Conservation (phyloP, 2,888 invertebrate genomes). For the Zaprionus obscuricornis region DNA sequence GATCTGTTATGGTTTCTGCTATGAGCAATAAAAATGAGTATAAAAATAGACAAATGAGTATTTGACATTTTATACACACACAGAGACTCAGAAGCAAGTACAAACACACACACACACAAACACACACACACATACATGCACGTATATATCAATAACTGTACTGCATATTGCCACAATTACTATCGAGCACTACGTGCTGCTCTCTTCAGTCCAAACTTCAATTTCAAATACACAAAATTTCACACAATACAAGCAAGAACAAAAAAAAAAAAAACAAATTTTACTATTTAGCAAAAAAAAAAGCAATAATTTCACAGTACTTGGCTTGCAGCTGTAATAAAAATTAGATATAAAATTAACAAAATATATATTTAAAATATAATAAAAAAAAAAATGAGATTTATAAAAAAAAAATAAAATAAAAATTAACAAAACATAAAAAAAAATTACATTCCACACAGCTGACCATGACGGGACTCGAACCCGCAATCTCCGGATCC, state of each 20-base stretch:
- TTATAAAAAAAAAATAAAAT: not conserved
- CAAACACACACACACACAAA: conserved; percentile 10
- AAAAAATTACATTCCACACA: not conserved
- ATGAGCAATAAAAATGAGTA: too few species aligned
- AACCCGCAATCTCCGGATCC: conserved; percentile 41
- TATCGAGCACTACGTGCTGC: conserved; percentile 44
- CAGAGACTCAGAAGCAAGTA: conserved; percentile 16
- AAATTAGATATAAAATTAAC: too few species aligned
- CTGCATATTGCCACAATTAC: conserved; percentile 57
- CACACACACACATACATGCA: conserved; percentile 14
- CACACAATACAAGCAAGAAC: not conserved
- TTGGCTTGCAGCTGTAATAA: too few species aligned
- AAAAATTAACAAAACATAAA: conserved; percentile 1
- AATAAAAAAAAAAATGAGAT: not conserved
- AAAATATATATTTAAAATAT: not conserved
- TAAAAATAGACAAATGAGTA: too few species aligned
- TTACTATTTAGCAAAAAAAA: too few species aligned
- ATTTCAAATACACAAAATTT: not conserved
- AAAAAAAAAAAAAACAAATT: not conserved
- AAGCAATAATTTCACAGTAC: too few species aligned
- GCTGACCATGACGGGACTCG: conserved; percentile 30
- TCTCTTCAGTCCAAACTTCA: conserved; percentile 1
- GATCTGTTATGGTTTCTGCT: too few species aligned
- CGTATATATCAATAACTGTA: conserved; percentile 48
- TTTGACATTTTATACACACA: too few species aligned